These are phyloP conservation scores for Drosophila obscura DNA, from an alignment of 1,140 invertebrate genomes.

Conservation along the genomic window DNA sequence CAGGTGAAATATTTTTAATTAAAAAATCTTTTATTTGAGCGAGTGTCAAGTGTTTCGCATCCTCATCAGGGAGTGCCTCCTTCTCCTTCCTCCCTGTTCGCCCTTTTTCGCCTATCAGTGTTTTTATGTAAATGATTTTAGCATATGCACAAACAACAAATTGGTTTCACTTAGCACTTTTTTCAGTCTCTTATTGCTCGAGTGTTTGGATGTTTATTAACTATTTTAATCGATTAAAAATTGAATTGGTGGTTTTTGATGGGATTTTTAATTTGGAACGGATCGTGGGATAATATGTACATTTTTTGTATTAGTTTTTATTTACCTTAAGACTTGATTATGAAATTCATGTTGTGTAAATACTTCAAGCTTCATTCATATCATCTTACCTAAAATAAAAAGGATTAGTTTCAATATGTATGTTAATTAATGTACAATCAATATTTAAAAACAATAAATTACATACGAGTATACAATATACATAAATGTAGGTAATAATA, in stretches of 20 bases:
- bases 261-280: too few relatives aligned
- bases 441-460: neutral
- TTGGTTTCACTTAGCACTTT: constrained; percentile 17
- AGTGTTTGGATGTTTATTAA: constrained; percentile 10
- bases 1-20: constrained; percentile 82
- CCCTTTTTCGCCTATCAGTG: neutral
- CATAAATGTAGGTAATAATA: too few relatives aligned
- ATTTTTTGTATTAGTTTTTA: neutral
- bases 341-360: neutral
- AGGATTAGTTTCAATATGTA: neutral
- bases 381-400: constrained; percentile 35
- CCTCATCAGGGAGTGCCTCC: neutral
- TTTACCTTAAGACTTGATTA: too few relatives aligned
- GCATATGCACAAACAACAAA: constrained; percentile 29
- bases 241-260: too few relatives aligned
- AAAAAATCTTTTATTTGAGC: constrained; percentile 82
- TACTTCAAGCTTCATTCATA: neutral
- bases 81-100: constrained; percentile 11
- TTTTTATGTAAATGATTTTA: constrained; percentile 35
- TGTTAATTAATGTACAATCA: neutral
- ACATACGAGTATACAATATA: neutral
- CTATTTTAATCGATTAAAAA: neutral
- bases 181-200: constrained; percentile 1
- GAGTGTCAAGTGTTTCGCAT: constrained; percentile 50
- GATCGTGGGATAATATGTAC: neutral